Base-by-base conservation (phyloP, 2,888 invertebrate genomes). In the Nysson spinosus region DNA sequence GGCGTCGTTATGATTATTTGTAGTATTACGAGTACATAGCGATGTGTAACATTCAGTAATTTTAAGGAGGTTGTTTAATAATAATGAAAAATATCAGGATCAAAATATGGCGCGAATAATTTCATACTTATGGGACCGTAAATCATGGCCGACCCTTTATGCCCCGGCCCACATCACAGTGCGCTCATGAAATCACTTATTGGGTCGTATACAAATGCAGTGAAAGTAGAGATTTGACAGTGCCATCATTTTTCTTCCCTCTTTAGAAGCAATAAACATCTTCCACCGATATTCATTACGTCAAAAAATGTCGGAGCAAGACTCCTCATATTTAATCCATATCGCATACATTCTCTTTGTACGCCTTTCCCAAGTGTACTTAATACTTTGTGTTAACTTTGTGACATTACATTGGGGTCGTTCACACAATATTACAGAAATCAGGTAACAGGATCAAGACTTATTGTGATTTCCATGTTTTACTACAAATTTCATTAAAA, bases 211-310 rank as follows among this genome's bases (percentile, higher is more conserved):
- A 55, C 54, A 57, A 34, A 42, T 47, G 49, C 65, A 74, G 72
- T 65, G 72, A 72, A 72, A 72, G 72, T 71, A 56, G 40, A 57
- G 51, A 72, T 72, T 72, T 72, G 71, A 72, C 72, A 70, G 55
- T 49, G 66, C 57, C 46, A 66, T 67, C 67, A 66, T 58, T 58
- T 56, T 52, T 42, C 28, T 16, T 9, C 42, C 7, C 16, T 24
- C 6, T 24, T 6, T 24, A n/a, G n/a, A n/a, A n/a, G n/a, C n/a
- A n/a, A n/a, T n/a, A n/a, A n/a, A n/a, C n/a, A n/a, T n/a, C n/a
- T n/a, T n/a, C n/a, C n/a, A n/a, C n/a, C n/a, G n/a, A n/a, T n/a
- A n/a, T n/a, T n/a, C n/a, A n/a, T n/a, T n/a, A n/a, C n/a, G n/a
- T n/a, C n/a, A n/a, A n/a, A n/a, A n/a, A n/a, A n/a, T n/a, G n/a